phyloP scores from a whole-genome alignment of 53 echinoderm and acorn worm species.

The Echinometra lucunter region DNA sequence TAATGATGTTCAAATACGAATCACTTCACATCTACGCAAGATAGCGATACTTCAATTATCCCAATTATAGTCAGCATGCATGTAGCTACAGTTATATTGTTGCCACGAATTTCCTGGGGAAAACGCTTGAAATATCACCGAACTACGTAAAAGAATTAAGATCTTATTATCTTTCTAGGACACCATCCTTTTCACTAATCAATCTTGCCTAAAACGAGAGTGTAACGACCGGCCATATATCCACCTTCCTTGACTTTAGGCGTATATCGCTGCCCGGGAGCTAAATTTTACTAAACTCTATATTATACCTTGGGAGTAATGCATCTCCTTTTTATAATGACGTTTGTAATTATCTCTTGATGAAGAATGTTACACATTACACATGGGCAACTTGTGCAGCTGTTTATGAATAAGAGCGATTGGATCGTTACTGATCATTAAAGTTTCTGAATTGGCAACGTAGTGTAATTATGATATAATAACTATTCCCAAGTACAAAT shows the following conservation, averaged over 20 bases:
- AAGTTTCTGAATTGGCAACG: too few relatives aligned
- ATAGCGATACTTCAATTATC: not conserved
- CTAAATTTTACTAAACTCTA: too few relatives aligned
- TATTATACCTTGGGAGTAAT: too few relatives aligned
- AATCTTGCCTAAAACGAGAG: not conserved
- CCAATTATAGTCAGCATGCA: not conserved
- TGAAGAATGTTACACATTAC: too few relatives aligned
- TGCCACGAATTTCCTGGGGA: not conserved
- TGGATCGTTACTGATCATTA: too few relatives aligned
- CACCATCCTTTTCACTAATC: not conserved
- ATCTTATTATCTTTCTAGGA: slow-evolving; percentile 17
- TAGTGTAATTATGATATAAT: too few relatives aligned
- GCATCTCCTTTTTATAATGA: too few relatives aligned
- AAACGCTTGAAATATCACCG: slow-evolving; percentile 8
- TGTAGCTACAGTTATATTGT: not conserved
- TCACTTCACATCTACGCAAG: not conserved
- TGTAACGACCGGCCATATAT: not conserved
- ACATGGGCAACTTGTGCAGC: too few relatives aligned
- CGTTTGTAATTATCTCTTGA: too few relatives aligned
- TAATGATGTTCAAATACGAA: not conserved
- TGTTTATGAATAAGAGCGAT: too few relatives aligned
- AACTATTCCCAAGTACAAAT: too few relatives aligned
- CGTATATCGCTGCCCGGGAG: too few relatives aligned
- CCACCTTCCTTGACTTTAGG: not conserved
- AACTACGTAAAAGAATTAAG: slow-evolving; percentile 23